These are phyloP conservation scores for Nebria brevicollis DNA, from an alignment of 2,888 invertebrate species.

Conservation along the genomic window DNA sequence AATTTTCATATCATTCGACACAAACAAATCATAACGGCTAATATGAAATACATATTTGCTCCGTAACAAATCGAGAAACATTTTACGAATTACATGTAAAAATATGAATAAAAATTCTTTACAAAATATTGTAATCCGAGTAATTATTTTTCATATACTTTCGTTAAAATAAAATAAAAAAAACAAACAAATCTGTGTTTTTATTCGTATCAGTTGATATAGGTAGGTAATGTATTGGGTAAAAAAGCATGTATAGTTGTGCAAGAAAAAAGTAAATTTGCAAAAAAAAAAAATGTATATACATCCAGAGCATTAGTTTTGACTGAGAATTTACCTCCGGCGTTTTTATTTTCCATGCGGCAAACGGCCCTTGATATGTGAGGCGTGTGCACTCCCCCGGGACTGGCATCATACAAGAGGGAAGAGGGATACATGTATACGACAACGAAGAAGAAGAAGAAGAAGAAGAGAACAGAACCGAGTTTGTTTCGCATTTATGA, in stretches of 20 bases:
- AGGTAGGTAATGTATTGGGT: background rate
- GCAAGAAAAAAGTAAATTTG: background rate
- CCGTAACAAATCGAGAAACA: too few relatives aligned
- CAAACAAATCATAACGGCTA: too few relatives aligned
- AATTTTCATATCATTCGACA: too few relatives aligned
- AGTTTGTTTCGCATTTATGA: constrained; percentile 45
- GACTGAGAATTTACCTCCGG: background rate
- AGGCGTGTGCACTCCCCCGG: constrained; percentile 10
- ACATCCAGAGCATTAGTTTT: background rate
- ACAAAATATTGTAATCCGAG: too few relatives aligned
- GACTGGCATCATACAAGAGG: background rate
- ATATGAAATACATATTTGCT: too few relatives aligned
- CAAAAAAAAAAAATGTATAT: background rate
- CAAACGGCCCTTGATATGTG: constrained; percentile 12
- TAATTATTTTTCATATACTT: too few relatives aligned
- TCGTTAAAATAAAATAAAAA: background rate
- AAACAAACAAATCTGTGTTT: background rate
- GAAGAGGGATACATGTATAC: background rate
- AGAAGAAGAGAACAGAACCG: background rate
- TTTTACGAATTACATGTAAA: too few relatives aligned
- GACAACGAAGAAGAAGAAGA: background rate
- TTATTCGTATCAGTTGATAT: background rate
- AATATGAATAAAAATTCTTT: too few relatives aligned
- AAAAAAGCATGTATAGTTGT: background rate
- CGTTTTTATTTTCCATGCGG: constrained; percentile 13